These are phyloP conservation scores for Pseudonaja textilis DNA, from an alignment of 2,113 vertebrate species.

Conservation along the genomic window DNA sequence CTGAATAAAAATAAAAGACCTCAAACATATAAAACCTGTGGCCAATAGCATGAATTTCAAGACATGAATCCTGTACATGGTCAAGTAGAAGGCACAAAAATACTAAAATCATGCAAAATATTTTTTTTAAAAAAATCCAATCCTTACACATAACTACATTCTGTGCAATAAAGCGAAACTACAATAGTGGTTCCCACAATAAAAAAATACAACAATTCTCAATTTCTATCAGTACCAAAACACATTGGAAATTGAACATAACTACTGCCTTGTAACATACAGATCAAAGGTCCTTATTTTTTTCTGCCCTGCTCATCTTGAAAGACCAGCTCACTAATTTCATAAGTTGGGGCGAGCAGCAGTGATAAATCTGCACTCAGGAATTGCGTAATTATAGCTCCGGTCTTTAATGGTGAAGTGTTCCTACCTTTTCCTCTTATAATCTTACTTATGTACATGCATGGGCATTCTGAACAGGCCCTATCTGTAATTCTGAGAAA, in stretches of 20 bases:
- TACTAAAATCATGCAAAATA: conserved; percentile 76
- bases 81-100: conserved; percentile 78
- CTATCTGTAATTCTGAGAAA: no score
- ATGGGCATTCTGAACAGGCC: background rate
- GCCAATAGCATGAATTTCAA: conserved; percentile 38
- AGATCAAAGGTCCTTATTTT: background rate
- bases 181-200: conserved; percentile 49
- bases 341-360: background rate
- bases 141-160: conserved; percentile 29
- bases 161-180: conserved; percentile 80
- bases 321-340: background rate
- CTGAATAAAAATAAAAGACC: background rate
- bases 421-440: background rate
- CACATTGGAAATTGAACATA: conserved; percentile 57
- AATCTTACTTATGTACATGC: no score
- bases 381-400: background rate
- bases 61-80: conserved; percentile 53
- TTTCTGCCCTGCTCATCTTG: conserved; percentile 1
- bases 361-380: background rate
- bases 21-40: conserved; percentile 58
- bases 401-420: background rate
- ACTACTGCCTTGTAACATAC: conserved; percentile 37
- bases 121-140: background rate
- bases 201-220: conserved; percentile 64
- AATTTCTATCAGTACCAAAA: conserved; percentile 45